phyloP scores from a whole-genome alignment of 2,113 vertebrate genomes.

The Alligator mississippiensis region DNA sequence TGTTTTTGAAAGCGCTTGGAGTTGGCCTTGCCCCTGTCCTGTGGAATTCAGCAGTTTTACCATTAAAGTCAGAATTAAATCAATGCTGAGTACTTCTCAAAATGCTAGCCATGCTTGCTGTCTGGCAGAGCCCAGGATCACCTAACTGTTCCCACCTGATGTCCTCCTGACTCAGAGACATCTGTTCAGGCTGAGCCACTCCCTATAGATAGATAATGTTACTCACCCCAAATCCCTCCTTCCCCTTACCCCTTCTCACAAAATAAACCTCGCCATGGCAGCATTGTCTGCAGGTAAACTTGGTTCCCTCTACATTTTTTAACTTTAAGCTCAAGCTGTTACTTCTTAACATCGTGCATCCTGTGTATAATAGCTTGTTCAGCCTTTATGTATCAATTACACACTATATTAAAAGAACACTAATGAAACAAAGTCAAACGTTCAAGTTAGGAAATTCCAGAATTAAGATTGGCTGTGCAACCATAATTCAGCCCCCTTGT shows the following conservation, averaged over 20 bases:
- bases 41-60: background rate
- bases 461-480: background rate
- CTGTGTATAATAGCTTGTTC: background rate
- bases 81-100: background rate
- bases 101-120: background rate
- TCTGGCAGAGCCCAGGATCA: background rate
- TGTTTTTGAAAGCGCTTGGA: background rate
- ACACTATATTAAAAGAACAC: background rate
- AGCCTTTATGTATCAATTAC: background rate
- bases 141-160: background rate
- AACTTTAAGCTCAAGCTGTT: background rate
- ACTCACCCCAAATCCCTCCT: too few relatives aligned
- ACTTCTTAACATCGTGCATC: background rate
- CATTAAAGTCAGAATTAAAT: background rate
- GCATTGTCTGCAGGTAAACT: background rate
- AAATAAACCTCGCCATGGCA: too few relatives aligned
- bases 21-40: background rate
- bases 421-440: background rate
- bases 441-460: background rate
- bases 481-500: background rate
- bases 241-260: too few relatives aligned
- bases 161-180: background rate
- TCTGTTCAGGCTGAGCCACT: background rate
- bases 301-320: background rate
- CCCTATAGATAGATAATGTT: too few relatives aligned